Evolutionary conservation across 2,113 vertebrate genomes (phyloP).

Genomic region (Papio anubis): DNA sequence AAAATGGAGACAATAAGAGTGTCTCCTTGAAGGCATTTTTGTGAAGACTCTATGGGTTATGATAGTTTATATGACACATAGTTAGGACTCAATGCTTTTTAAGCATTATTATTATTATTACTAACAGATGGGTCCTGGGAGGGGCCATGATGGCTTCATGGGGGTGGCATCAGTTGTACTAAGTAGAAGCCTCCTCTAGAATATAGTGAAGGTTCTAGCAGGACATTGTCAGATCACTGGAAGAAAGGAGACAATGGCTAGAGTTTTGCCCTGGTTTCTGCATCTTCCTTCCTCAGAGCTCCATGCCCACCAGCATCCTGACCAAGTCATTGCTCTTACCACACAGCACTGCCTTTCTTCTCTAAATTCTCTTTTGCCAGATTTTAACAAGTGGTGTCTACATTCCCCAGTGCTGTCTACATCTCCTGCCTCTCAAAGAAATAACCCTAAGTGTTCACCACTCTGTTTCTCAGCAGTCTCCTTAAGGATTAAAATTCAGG

Average conservation of each 20-base stretch:
- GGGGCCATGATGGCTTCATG: not conserved
- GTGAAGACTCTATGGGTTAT: not conserved
- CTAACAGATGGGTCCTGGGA: not conserved
- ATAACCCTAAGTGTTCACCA: not conserved
- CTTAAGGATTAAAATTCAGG: not conserved
- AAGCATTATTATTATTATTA: not conserved
- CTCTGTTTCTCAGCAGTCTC: accelerated
- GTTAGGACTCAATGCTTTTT: not conserved
- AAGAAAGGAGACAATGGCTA: not conserved
- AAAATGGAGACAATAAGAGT: not conserved
- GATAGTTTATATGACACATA: not conserved
- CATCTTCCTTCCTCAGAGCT: not conserved
- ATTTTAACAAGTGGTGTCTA: not conserved
- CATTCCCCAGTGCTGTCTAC: too few relatives aligned
- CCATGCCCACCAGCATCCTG: not conserved
- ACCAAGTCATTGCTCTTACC: not conserved
- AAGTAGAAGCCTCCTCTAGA: not conserved
- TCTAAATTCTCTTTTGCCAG: not conserved
- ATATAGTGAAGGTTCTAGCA: not conserved
- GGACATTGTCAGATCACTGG: too few relatives aligned
- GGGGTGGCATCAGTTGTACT: accelerated
- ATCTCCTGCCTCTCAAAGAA: accelerated
- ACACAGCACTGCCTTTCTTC: not conserved
- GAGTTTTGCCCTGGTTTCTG: not conserved
- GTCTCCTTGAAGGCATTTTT: not conserved